Evolutionary conservation across 2,113 vertebrate species (phyloP).

Genomic region (Phoenicopterus ruber): DNA sequence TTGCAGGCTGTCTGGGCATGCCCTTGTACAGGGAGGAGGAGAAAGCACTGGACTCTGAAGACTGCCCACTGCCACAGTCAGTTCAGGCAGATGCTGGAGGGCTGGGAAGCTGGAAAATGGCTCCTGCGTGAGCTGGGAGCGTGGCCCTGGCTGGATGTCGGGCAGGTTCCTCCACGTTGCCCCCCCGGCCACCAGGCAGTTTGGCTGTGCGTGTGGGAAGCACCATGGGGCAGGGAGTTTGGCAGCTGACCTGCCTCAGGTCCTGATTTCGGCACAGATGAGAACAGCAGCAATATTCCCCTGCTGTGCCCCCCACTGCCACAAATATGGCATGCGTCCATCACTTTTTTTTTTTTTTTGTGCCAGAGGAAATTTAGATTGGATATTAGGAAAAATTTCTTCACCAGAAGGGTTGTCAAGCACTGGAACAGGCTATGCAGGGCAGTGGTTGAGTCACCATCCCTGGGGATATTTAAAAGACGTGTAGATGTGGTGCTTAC

Average conservation of each 20-base stretch:
- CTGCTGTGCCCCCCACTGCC: background rate
- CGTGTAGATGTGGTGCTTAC: no score
- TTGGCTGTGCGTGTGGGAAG: fast-evolving
- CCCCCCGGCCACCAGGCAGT: fast-evolving
- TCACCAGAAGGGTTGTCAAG: no score
- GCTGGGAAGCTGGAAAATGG: background rate
- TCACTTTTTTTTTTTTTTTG: no score
- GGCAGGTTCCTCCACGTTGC: background rate
- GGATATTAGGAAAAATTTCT: no score
- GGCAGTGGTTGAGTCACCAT: no score
- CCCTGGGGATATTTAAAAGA: no score
- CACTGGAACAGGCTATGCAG: no score
- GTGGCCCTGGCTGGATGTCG: background rate
- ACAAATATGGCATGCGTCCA: no score
- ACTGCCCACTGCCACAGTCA: background rate
- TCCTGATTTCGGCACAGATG: background rate
- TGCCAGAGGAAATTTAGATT: no score
- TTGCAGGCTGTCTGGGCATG: background rate
- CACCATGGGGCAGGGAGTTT: background rate
- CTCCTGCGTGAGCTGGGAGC: background rate
- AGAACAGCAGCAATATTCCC: background rate
- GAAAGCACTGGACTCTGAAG: background rate
- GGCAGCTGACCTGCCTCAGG: background rate
- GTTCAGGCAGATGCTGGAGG: background rate
- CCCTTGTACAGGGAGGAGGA: background rate